Conservation (phyloP, 2,888 invertebrate species). For the Liopterus haemorrhoidalis region DNA sequence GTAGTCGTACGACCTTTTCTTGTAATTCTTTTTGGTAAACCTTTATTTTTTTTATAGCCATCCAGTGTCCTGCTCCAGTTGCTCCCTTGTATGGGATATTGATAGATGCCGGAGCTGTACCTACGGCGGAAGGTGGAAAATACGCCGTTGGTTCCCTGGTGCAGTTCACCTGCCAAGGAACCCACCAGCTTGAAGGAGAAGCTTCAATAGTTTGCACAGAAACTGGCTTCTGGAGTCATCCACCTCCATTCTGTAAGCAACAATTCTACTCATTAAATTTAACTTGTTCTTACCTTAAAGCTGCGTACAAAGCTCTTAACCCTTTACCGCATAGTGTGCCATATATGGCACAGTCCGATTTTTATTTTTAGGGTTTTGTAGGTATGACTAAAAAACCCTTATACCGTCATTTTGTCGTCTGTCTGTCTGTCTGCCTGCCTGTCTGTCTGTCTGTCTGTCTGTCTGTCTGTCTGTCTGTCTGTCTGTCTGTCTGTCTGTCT, state of each 20-base stretch:
- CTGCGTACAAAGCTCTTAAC: no score
- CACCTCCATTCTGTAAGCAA: constrained; percentile 71
- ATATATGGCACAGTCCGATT: no score
- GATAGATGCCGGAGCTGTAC: constrained; percentile 49
- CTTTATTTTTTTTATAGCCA: constrained; percentile 53
- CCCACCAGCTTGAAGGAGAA: constrained; percentile 67
- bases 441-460: no score
- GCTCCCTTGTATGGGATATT: constrained; percentile 66
- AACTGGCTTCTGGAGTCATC: constrained; percentile 82
- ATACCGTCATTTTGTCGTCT: no score
- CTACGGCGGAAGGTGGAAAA: constrained; percentile 52
- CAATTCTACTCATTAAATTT: no score
- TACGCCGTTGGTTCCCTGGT: constrained; percentile 76
- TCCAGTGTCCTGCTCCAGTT: constrained; percentile 72
- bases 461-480: no score
- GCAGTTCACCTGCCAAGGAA: constrained; percentile 67
- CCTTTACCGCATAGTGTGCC: no score
- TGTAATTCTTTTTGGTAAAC: not conserved
- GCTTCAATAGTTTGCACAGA: constrained; percentile 81
- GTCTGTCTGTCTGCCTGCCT: no score
- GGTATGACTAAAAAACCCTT: no score
- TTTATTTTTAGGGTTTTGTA: no score
- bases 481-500: no score
- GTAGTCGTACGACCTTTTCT: not conserved
- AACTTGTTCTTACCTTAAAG: no score